These are phyloP conservation scores for Mesochorus sp. DNA, from an alignment of 2,888 invertebrate species.

Conservation along the genomic window DNA sequence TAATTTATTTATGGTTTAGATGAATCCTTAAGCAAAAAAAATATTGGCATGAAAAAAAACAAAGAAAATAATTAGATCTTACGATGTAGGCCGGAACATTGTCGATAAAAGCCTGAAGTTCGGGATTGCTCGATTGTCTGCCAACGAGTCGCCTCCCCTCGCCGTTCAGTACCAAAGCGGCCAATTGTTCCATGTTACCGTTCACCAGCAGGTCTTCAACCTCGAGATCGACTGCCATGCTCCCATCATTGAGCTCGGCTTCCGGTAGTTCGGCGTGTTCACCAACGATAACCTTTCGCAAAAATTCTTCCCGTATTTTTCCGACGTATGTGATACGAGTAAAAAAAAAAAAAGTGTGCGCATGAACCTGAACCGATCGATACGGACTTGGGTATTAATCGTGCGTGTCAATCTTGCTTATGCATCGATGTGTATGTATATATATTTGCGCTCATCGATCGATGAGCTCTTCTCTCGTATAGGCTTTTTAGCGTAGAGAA, in stretches of 20 bases:
- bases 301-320: background rate
- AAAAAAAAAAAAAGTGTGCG: constrained; percentile 67
- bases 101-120: constrained; percentile 93
- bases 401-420: constrained; percentile 66
- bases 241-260: constrained; percentile 72
- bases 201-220: constrained; percentile 87
- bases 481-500: too few species aligned
- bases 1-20: too few species aligned
- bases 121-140: constrained; percentile 88
- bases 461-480: too few species aligned
- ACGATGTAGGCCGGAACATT: constrained; percentile 95
- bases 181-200: constrained; percentile 95
- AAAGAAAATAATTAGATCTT: constrained; percentile 62
- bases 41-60: background rate
- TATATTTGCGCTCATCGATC: constrained; percentile 63
- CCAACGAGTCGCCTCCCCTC: constrained; percentile 91
- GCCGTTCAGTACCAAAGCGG: constrained; percentile 93
- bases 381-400: constrained; percentile 70
- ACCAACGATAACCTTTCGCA: constrained; percentile 74
- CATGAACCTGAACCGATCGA: constrained; percentile 71
- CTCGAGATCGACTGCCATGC: constrained; percentile 84
- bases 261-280: constrained; percentile 74
- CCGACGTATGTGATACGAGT: constrained; percentile 47
- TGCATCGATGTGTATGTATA: too few species aligned
- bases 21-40: background rate